Base-by-base conservation (phyloP, 2,888 invertebrate genomes). In the Camptogramma bilineatum region DNA sequence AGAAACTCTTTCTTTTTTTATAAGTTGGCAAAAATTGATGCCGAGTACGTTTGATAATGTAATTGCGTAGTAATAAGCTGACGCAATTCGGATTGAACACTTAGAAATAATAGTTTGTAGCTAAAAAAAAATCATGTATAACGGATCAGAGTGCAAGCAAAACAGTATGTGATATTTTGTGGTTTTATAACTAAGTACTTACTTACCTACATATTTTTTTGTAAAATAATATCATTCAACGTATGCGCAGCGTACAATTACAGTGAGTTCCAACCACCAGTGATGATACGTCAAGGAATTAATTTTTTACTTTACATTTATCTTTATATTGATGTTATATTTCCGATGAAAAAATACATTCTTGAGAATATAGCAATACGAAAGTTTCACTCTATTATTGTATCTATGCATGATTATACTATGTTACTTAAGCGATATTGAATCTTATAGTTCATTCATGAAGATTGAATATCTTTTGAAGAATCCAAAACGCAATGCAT, bases 211-310 rank as follows among this genome's bases (percentile, higher is more conserved):
- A n/a, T n/a, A n/a, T n/a, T n/a, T n/a, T n/a, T n/a, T n/a, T n/a
- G n/a, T n/a, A n/a, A n/a, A n/a, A n/a, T n/a, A n/a, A n/a, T n/a
- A n/a, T n/a, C n/a, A n/a, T n/a, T n/a, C n/a, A n/a, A n/a, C n/a
- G n/a, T n/a, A n/a, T n/a, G n/a, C n/a, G n/a, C n/a, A n/a, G n/a
- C 13, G 34, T 4, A 24, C 24, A 34, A 34, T 34, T 3, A 9
- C 13, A 34, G 2, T 34, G 34, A 2, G n/a, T n/a, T 34, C 8
- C n/a, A 16, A 64, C 46, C 54, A 52, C 52, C 60, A 57, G 18
- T 18, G 21, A 4, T 19, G 51, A 21, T 16, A 7, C 8, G 8
- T 34, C 34, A 10, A 7, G 34, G 1, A 34, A 34, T 34, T 2
- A 7, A 10, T 9, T 34, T 34, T 34, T 9, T 34, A 34, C 8